Evolutionary conservation across 2,113 vertebrate genomes (phyloP), one percentile per base, ranked within the genome.

Genomic region (Cochlearius cochlearius): DNA sequence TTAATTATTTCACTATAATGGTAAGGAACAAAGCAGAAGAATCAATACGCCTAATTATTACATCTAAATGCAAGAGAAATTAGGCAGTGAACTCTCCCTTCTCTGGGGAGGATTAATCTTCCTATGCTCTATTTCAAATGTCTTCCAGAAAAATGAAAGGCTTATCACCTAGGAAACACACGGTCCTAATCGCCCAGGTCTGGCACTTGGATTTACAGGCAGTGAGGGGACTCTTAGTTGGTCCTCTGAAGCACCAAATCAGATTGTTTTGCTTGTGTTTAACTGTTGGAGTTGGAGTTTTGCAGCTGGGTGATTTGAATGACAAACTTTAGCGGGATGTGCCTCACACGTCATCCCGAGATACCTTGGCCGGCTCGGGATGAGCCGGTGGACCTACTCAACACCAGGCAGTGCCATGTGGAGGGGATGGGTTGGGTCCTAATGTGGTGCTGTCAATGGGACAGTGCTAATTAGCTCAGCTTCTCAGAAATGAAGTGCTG

Each of bases 141-240:
- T 96, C 96, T 97, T 97, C 89, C 86, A 89, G 86, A 78, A 87
- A 96, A 97, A 97, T 92, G 90, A 97, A 97, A 97, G 91, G 91
- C 97, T 98, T 98, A 98, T 97, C 97, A 94, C 95, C 97, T 97
- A 96, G 96, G 96, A 98, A 98, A 98, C 98, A 97, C 52, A 5
- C 94, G 59, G 96, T 88, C 97, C 97, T 97, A 98, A 98, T 97
- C 94, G 2, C 80, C 97, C 77, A 67, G 59, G 76, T 97, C 98
- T 97, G 86, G 60, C 85, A 91, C 88, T 88, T 88, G 84, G 59
- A 83, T 96, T 97, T 97, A 74, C 47, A 82, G 52, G 38, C 0
- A 5, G 85, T 47, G 95, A 92, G 72, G 73, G 67, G 83, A 88
- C 93, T 94, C 64, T 69, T 80, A 77, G 83, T 15, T 94, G 77